phyloP scores from a whole-genome alignment of 2,797 vertebrate genomes.

The Peromyscus attwateri region DNA sequence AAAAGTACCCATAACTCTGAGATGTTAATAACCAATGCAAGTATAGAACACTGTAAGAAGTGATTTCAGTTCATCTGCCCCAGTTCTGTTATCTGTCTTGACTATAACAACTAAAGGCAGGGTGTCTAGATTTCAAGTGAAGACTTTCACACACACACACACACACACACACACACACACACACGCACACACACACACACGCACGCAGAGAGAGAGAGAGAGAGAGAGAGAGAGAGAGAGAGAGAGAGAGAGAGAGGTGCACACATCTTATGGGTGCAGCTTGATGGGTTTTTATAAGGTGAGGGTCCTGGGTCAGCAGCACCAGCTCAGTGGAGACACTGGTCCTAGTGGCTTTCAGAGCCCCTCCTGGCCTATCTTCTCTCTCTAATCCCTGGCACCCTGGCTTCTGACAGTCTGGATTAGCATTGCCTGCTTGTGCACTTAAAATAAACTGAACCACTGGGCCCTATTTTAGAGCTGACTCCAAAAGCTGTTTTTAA shows the following conservation, averaged over 20 bases:
- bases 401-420: constrained; percentile 33
- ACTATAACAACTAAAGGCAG: background rate
- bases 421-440: constrained; percentile 42
- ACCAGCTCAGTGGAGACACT: background rate
- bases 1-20: background rate
- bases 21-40: background rate
- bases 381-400: background rate
- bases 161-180: background rate
- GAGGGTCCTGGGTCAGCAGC: background rate
- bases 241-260: no score
- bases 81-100: background rate
- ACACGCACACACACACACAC: background rate
- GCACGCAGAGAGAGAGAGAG: background rate
- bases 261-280: no score
- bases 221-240: no score
- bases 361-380: background rate
- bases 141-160: no score
- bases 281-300: background rate
- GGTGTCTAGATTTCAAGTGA: background rate
- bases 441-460: constrained; percentile 70
- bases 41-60: background rate
- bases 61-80: background rate
- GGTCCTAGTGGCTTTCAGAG: background rate
- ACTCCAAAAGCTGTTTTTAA: constrained; percentile 71
- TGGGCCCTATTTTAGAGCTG: constrained; percentile 67